Percentiles rank a stretch among this genome's conserved stretches.
phyloP scores from a whole-genome alignment of 2,113 vertebrate species.

The Acinonyx jubatus region DNA sequence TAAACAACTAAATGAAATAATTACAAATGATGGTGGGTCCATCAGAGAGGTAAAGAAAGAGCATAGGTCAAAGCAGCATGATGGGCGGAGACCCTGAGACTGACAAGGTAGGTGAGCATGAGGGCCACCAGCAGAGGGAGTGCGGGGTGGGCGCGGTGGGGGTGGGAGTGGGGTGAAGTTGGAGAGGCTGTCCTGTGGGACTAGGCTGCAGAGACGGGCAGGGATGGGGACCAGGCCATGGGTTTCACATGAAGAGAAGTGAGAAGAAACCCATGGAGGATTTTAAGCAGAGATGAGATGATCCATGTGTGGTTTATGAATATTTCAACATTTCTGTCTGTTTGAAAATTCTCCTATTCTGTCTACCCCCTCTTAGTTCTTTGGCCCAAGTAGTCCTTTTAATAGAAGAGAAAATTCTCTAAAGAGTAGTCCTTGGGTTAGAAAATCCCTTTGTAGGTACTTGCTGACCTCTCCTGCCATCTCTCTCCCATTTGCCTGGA shows the following conservation, averaged over 20 bases:
- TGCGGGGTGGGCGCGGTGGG: accelerated
- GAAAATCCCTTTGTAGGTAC: neutral
- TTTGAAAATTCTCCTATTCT: neutral
- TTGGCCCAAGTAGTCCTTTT: neutral
- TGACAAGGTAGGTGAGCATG: neutral
- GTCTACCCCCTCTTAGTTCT: neutral
- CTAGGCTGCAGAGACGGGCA: accelerated
- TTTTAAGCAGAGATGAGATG: neutral
- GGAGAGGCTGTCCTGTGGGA: accelerated
- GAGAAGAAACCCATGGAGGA: neutral
- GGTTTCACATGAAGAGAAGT: neutral
- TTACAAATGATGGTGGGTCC: neutral
- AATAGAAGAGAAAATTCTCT: neutral
- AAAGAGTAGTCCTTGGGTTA: neutral
- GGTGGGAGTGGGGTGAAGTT: accelerated
- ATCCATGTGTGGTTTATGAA: neutral
- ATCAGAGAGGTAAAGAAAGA: neutral
- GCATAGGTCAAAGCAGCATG: neutral
- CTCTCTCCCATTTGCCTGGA: neutral
- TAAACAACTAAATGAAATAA: neutral
- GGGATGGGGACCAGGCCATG: neutral
- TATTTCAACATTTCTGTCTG: neutral
- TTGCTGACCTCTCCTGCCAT: neutral
- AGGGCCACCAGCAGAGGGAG: neutral
- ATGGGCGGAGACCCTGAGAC: too few relatives aligned